Evolutionary conservation across 1,140 invertebrate genomes (phyloP), one percentile per base, ranked within the genome.

Genomic region (Drosophila lowei): DNA sequence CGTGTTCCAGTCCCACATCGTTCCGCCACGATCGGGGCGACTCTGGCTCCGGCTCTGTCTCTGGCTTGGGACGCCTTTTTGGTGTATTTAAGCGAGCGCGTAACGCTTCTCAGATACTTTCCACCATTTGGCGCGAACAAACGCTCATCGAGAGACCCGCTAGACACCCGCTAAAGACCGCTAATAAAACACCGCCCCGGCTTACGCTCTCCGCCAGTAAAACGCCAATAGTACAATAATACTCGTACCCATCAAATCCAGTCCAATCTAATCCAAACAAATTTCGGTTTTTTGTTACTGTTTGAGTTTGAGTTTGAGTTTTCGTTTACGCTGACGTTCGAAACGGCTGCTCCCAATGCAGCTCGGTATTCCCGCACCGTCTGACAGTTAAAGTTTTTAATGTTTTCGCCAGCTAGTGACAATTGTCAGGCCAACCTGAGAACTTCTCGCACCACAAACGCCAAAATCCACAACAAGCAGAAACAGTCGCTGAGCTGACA

Each of bases 11-110:
- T 77, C 44, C 64, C 79, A 23, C 9, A 55, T 21, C 60, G 74
- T 83, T 77, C 60, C 72, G 44, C 25, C 44, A 23, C 16, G n/a
- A 44, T 46, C 30, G 44, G 4, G 13, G 21, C 49, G 16, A 15
- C 38, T 59, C 18, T 66, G 61, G 30, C 56, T 30, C 9, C 23
- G 54, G 3, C 23, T 23, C 23, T 23, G 3, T 6, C 5, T 59
- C 18, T 18, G 28, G 38, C 16, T 73, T 50, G 30, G 30, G 25
- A 57, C 48, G 55, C 34, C 41, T 53, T 72, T 74, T 54, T 57
- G 44, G 60, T 68, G 79, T 86, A 86, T 86, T 86, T 86, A 86
- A 86, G 81, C 81, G 72, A 56, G 49, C 74, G 83, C 67, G 60
- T 65, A 72, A 61, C 66, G 62, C 60, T 59, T 61, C 78, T 86